Percentiles rank a stretch among this genome's conserved stretches.
Evolutionary conservation across 2,888 invertebrate genomes (phyloP).

Genomic region (Callimorpha dominula): DNA sequence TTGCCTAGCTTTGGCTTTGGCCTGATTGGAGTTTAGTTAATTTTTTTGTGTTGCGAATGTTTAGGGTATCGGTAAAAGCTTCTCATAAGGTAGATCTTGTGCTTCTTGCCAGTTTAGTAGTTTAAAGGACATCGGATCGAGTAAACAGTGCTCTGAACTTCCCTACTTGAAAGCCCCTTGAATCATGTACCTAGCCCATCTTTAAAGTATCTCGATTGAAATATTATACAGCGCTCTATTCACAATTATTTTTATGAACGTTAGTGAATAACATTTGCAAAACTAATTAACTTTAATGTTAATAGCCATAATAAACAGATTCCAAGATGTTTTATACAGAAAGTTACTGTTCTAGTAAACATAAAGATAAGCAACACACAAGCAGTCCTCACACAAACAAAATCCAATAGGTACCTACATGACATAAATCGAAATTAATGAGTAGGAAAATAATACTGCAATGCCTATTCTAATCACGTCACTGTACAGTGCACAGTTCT

Average conservation of each 20-base stretch:
- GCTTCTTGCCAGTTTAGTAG: not conserved
- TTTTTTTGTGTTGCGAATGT: not conserved
- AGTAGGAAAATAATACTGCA: constrained; percentile 62
- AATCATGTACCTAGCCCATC: not conserved
- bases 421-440: constrained; percentile 61
- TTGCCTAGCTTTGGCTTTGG: not conserved
- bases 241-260: not conserved
- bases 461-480: constrained; percentile 70
- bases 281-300: constrained; percentile 8
- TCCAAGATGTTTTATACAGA: constrained; percentile 19
- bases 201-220: not conserved
- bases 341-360: constrained; percentile 18
- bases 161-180: not conserved
- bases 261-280: not conserved
- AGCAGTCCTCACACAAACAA: constrained; percentile 20
- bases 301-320: constrained; percentile 14
- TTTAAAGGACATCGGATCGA: not conserved
- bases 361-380: constrained; percentile 31
- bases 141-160: not conserved
- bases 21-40: not conserved
- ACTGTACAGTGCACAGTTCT: constrained; percentile 66
- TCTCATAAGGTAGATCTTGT: not conserved
- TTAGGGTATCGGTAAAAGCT: not conserved
- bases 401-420: constrained; percentile 10
- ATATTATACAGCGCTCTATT: not conserved